phyloP scores from a whole-genome alignment of 2,888 invertebrate genomes.

The Aradus depressus region DNA sequence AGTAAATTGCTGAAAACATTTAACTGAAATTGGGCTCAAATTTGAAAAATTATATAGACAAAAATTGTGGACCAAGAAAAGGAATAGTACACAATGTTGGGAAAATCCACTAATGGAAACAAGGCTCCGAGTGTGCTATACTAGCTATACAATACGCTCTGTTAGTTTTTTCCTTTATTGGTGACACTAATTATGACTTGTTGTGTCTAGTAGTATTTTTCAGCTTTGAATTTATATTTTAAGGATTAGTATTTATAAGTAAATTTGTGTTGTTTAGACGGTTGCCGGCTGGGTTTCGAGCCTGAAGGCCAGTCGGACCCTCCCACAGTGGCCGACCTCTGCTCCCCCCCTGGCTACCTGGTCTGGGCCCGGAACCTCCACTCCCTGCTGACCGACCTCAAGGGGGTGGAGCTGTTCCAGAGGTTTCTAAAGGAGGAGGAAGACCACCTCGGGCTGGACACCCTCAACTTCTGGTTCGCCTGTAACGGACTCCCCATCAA shows the following conservation, averaged over 20 bases:
- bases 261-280: conserved; percentile 26
- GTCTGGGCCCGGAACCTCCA: conserved; percentile 82
- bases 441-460: conserved; percentile 62
- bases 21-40: too few species aligned
- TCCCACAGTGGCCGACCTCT: conserved; percentile 34
- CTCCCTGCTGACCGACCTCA: conserved; percentile 73
- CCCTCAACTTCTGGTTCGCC: conserved; percentile 88
- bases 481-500: conserved; percentile 78
- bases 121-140: neutral
- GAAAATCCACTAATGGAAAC: conserved; percentile 27
- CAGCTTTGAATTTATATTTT: neutral
- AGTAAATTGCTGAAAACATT: too few species aligned
- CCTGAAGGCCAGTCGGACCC: conserved; percentile 45
- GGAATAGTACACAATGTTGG: too few species aligned
- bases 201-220: neutral
- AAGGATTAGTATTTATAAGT: neutral
- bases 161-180: too few species aligned
- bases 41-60: too few species aligned
- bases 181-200: too few species aligned
- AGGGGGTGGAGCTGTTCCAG: conserved; percentile 80
- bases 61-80: too few species aligned
- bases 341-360: conserved; percentile 57
- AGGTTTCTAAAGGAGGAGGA: conserved; percentile 68
- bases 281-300: conserved; percentile 43
- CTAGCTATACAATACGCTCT: conserved; percentile 5